A percentile compares a stretch with the other conserved stretches of the same genome.
Conservation (phyloP, 2,888 invertebrate genomes). For the Cryptus viduatorius region DNA sequence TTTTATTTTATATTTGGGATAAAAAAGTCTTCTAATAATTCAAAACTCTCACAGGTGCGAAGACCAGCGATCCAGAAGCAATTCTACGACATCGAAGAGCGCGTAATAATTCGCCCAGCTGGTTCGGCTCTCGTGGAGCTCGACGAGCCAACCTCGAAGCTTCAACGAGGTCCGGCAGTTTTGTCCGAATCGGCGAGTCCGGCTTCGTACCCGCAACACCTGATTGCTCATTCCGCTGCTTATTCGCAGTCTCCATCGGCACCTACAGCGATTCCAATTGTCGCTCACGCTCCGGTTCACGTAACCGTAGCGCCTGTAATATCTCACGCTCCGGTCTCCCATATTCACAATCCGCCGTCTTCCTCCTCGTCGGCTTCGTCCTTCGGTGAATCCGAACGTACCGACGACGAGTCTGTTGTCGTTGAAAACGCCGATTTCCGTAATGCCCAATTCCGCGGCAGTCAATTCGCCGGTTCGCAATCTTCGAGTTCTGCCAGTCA, state of each 20-base stretch:
- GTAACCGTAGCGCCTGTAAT: conserved; percentile 68
- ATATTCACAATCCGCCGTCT: conserved; percentile 74
- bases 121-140: conserved; percentile 88
- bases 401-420: conserved; percentile 79
- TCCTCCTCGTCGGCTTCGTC: conserved; percentile 71
- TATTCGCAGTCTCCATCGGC: conserved; percentile 70
- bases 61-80: conserved; percentile 88
- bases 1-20: not conserved
- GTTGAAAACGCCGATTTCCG: conserved; percentile 83
- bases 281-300: conserved; percentile 70
- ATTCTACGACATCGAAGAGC: conserved; percentile 88
- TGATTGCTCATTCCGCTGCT: conserved; percentile 69
- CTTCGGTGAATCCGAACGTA: conserved; percentile 59
- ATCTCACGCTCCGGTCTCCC: conserved; percentile 76
- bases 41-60: conserved; percentile 83
- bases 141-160: conserved; percentile 87
- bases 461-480: conserved; percentile 1
- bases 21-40: not conserved
- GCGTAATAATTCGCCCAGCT: conserved; percentile 87
- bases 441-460: conserved; percentile 64
- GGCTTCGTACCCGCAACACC: conserved; percentile 71
- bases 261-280: conserved; percentile 66
- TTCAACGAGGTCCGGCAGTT: conserved; percentile 85
- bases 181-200: conserved; percentile 72
- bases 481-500: conserved; percentile 35